Conservation (phyloP, 2,888 invertebrate genomes). For the Drosophila lacicola region DNA sequence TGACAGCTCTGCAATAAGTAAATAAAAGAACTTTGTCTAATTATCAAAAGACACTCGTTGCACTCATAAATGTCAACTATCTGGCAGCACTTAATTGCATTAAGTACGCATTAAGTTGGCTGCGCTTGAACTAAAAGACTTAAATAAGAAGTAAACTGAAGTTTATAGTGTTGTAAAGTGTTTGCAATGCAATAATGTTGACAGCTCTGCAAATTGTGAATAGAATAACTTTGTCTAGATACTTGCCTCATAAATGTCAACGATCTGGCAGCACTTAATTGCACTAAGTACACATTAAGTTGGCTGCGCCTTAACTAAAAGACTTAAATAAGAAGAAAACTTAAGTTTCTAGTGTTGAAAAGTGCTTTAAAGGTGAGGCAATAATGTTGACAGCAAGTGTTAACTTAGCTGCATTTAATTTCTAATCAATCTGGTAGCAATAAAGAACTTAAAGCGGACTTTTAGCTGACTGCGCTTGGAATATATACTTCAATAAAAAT, state of each 20-base stretch:
- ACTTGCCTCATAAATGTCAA: neutral
- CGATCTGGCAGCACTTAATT: constrained; percentile 3
- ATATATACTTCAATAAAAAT: constrained; percentile 11
- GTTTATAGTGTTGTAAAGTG: too few species aligned
- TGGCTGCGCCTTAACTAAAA: constrained; percentile 6
- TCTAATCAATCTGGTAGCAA: neutral
- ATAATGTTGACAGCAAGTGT: too few species aligned
- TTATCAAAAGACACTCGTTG: constrained; percentile 9
- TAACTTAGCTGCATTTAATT: neutral
- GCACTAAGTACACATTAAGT: neutral
- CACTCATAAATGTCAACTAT: neutral
- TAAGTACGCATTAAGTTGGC: constrained; percentile 6
- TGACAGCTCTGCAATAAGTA: too few species aligned
- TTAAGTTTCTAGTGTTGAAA: too few species aligned
- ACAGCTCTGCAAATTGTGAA: too few species aligned
- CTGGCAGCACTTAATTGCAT: constrained; percentile 1
- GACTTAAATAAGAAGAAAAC: too few species aligned
- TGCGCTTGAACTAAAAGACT: constrained; percentile 1
- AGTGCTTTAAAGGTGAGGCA: too few species aligned
- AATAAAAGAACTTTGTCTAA: neutral
- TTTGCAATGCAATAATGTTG: too few species aligned
- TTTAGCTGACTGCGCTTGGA: constrained; percentile 4
- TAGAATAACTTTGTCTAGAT: too few species aligned
- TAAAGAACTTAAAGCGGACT: neutral
- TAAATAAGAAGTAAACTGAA: too few species aligned